Evolutionary conservation across 2,888 invertebrate species (phyloP), one percentile per base, ranked within the genome.

Genomic region (Sipha maydis): DNA sequence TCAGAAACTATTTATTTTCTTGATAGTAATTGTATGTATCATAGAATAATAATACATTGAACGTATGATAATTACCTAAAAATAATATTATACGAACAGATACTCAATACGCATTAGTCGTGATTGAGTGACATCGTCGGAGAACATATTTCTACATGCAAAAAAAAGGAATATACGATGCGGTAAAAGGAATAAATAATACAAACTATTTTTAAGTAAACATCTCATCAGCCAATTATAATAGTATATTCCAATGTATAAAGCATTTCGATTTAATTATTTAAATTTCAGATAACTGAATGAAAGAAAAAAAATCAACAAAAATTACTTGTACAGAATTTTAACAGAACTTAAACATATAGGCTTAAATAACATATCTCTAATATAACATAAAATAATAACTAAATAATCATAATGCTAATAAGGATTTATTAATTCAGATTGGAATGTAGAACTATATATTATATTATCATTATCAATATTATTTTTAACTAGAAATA

Each of bases 241-340:
- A 83, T 75, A 75, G 83, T 61, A 56, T 83, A 75, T 83, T 80
- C n/a, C 80, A 80, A 80, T 80, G 25, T 67, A 21, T 80, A 38
- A 34, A 80, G 38, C n/a, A 28, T 80, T 67, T 38, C 38, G 41
- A 67, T 34, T 38, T 67, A 80, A 67, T 38, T 67, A 80, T n/a
- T 79, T 34, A 34, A n/a, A 80, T 31, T 80, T 67, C n/a, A 67
- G 38, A 80, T n/a, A 67, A 80, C 25, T 41, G 67, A 67, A 80
- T 41, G 61, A 79, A 61, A 48, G 48, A 41, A 80, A 78, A 78
- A 56, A 80, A 80, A 17, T 61, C 67, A 80, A 80, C 80, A 80
- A 80, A 79, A 38, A 41, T 80, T 80, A 67, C 61, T 80, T 38
- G 61, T 61, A 79, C 79, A 79, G 79, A 79, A 79, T 61, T 79